These are phyloP conservation scores for Amblyjoppa proteus DNA, from an alignment of 2,888 invertebrate species.

Conservation along the genomic window DNA sequence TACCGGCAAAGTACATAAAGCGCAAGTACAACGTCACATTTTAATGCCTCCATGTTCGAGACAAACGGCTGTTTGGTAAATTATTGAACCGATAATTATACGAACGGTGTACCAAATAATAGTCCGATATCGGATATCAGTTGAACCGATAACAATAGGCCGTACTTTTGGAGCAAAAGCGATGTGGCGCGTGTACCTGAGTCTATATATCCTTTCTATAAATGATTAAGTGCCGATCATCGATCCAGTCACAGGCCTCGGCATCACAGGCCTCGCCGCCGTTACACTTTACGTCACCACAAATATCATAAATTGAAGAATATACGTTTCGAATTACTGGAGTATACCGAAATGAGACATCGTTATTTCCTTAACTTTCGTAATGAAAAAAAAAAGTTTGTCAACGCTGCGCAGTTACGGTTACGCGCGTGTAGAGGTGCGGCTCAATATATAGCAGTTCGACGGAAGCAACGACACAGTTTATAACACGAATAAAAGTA, in stretches of 20 bases:
- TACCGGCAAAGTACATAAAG: background rate
- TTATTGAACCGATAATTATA: background rate
- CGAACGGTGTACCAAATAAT: background rate
- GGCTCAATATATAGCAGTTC: background rate
- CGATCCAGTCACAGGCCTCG: slow-evolving; percentile 57
- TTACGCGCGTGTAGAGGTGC: background rate
- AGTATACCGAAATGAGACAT: background rate
- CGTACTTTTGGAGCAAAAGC: slow-evolving; percentile 31
- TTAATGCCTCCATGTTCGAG: background rate
- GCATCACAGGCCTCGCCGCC: slow-evolving; percentile 33
- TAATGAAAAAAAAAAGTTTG: background rate
- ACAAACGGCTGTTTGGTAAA: background rate
- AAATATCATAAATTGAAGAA: background rate
- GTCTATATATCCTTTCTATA: slow-evolving; percentile 45
- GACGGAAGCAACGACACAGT: background rate
- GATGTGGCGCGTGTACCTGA: slow-evolving; percentile 7
- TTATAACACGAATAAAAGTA: background rate
- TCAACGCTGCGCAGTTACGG: background rate
- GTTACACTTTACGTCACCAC: slow-evolving; percentile 21
- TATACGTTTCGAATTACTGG: background rate
- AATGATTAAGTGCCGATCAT: slow-evolving; percentile 61
- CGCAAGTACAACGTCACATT: background rate
- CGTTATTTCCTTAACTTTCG: background rate
- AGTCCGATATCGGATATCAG: background rate
- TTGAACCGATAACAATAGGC: background rate